Evolutionary conservation across 2,888 invertebrate genomes (phyloP), one percentile per base, ranked within the genome.

Genomic region (Noctuana brunneofusca): DNA sequence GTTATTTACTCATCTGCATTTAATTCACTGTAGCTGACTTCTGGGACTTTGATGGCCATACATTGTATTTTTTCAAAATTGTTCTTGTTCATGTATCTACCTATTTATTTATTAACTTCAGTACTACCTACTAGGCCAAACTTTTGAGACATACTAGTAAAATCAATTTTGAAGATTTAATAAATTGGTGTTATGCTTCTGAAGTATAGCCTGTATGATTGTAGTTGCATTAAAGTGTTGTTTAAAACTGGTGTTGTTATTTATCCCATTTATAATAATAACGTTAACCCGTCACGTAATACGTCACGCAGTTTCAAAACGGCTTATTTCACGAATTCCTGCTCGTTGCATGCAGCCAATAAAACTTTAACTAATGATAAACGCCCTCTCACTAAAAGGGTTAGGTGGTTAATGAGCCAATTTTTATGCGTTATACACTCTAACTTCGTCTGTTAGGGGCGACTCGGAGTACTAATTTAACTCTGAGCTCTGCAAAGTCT

Each of bases 181-280:
- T 56, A 49, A 66, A 54, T 64, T 62, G 55, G 66, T 66, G 65
- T 70, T 71, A 69, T 72, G 73, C 75, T 78, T 80, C 75, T 80
- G 75, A 72, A 69, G 71, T 66, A 74, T 73, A 66, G 68, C 67
- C 71, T 70, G 66, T 70, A 71, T 68, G 63, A 71, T 76, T 80
- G 74, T 86, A 84, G 81, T 76, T 84, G 80, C 72, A 87, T 81
- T 86, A 84, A 87, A 86, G 79, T 76, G 85, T 84, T 86, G 82
- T 77, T 78, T 80, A 74, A 75, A 76, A 73, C 4, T 60, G 8
- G 30, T 57, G 68, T 58, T 67, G 65, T 64, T 49, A 52, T 48
- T 35, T 46, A n/a, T 52, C 46, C 12, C 2, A 35, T 20, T 46
- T 3, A 5, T 16, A 6, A n/a, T 41, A 14, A 14, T 41, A n/a